Base-by-base conservation (phyloP, 2,888 invertebrate species). In the Bembecia ichneumoniformis region DNA sequence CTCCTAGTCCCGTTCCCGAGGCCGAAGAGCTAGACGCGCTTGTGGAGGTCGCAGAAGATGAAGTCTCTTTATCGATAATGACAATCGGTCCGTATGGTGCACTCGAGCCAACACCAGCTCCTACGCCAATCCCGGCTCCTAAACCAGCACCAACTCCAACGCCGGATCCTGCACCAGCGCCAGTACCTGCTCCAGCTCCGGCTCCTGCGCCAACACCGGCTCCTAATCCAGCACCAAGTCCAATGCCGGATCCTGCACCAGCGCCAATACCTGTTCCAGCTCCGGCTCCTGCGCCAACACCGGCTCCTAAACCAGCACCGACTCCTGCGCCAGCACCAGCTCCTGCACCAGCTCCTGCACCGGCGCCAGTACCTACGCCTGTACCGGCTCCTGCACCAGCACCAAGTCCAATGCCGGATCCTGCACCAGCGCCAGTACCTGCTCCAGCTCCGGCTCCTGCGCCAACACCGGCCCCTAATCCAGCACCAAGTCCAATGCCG, bases 241-340 rank as follows among this genome's bases (percentile, higher is more conserved):
- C 49, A 34, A 17, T 34, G 17, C 46, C 36, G 35, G 53, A 48
- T 10, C 43, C 48, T 5, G 48, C 20, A 16, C 48, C 14, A 14
- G 35, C 49, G 1, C 35, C 43, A 13, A 49, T 35, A 16, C 48
- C 54, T 50, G n/a, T n/a, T n/a, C n/a, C n/a, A n/a, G 44, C 17
- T 14, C 46, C 47, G 35, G 13, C 14, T n/a, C 11, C 46, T 35
- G 3, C 35, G 35, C 4, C 10, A 35, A 4, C 5, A 7, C 35
- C 35, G 4, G 35, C 5, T 35, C 35, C 35, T 35, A 16, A 10
- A 2, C 50, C 43, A 34, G 50, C 49, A 15, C 51, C 14, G 15
- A 47, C 50, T 14, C 47, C 36, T 11, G 49, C 50, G 11, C 35
- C 35, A 7, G 53, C 49, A 4, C 49, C 52, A 16, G 51, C 47